Percentiles rank a stretch among this genome's conserved stretches.
These are phyloP conservation scores for Platycercus adscitus DNA, from an alignment of 2,113 vertebrate genomes.

Conservation along the genomic window DNA sequence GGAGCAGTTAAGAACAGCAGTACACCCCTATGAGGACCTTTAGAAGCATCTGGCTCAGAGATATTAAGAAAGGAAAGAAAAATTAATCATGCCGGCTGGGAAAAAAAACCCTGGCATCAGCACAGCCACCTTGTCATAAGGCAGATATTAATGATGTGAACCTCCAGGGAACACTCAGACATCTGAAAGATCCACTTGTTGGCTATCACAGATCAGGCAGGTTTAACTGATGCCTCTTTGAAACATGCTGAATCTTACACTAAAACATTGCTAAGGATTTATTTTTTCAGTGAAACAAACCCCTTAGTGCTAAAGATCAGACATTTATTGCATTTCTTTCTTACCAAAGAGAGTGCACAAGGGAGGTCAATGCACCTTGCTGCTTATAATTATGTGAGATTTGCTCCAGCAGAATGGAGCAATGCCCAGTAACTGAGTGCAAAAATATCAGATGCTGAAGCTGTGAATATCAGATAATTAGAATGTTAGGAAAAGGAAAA, in stretches of 20 bases:
- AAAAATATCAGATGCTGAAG: not conserved
- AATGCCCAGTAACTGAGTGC: not conserved
- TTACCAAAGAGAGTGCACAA: not conserved
- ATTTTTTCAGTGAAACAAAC: not conserved
- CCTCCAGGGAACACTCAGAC: constrained; percentile 53
- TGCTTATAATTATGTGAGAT: not conserved
- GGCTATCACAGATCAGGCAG: not conserved
- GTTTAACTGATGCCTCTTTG: constrained; percentile 49
- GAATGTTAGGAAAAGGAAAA: not conserved
- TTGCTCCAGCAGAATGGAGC: not conserved
- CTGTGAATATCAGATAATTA: not conserved
- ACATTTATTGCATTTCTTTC: not conserved
- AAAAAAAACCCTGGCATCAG: constrained; percentile 56
- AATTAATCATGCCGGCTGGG: constrained; percentile 70
- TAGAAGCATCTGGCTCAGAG: constrained; percentile 76
- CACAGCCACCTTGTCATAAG: constrained; percentile 69
- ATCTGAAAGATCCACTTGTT: constrained; percentile 57
- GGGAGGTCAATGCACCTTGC: not conserved
- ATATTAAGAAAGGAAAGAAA: constrained; percentile 87
- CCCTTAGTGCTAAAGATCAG: not conserved
- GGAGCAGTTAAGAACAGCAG: constrained; percentile 76
- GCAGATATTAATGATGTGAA: constrained; percentile 69
- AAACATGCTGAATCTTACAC: not conserved
- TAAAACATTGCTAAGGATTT: not conserved
- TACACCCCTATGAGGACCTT: constrained; percentile 78